Percentiles rank a stretch among this genome's conserved stretches.
phyloP scores from a whole-genome alignment of 2,113 vertebrate genomes.

The Alligator mississippiensis region DNA sequence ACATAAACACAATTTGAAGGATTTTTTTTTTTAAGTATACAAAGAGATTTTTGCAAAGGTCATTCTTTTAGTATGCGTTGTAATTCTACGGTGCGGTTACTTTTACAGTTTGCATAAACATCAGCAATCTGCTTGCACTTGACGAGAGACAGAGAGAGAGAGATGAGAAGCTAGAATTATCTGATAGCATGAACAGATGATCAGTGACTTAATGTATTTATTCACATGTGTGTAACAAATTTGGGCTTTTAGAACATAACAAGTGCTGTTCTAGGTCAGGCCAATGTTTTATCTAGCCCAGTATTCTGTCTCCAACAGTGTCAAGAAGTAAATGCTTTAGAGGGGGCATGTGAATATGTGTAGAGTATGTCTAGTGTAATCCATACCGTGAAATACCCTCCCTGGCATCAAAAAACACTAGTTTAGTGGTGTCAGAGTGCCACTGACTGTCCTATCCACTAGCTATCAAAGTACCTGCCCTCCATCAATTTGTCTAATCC shows the following conservation, averaged over 20 bases:
- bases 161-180: not conserved
- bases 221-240: not conserved
- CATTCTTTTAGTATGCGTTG: not conserved
- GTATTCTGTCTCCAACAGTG: too few species aligned
- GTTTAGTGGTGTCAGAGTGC: too few species aligned
- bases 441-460: too few species aligned
- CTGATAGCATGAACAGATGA: not conserved
- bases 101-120: not conserved
- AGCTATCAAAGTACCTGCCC: too few species aligned
- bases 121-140: not conserved
- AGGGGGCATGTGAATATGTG: not conserved
- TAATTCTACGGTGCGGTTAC: not conserved
- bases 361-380: not conserved
- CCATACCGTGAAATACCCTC: not conserved
- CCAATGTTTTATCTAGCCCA: too few species aligned
- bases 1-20: not conserved
- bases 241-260: not conserved
- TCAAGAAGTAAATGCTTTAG: not conserved
- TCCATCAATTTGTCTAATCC: too few species aligned
- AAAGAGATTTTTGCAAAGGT: not conserved
- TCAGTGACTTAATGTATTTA: not conserved
- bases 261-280: too few species aligned
- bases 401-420: too few species aligned
- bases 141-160: not conserved
- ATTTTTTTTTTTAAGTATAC: not conserved